These are phyloP conservation scores for Cyclophora punctaria DNA, from an alignment of 2,888 invertebrate genomes.

Conservation along the genomic window DNA sequence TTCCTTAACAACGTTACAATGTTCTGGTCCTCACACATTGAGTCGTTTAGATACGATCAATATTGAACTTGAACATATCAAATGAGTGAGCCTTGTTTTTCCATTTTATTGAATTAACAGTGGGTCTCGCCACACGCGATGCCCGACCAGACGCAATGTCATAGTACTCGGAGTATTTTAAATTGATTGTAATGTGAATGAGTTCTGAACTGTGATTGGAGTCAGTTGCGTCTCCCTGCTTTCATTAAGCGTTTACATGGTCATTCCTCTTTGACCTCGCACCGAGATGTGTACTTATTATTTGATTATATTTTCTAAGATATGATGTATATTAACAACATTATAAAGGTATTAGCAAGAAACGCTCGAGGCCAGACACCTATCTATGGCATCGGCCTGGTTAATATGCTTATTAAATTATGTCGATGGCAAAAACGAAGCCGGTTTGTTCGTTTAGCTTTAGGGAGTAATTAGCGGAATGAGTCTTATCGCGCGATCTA, in stretches of 20 bases:
- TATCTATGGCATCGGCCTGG: conserved; percentile 66
- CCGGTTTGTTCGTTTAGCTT: conserved; percentile 60
- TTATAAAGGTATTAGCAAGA: conserved; percentile 58
- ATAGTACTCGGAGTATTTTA: conserved; percentile 52
- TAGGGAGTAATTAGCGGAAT: conserved; percentile 74
- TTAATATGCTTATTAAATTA: conserved; percentile 74
- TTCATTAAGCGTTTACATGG: conserved; percentile 61
- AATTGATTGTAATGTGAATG: conserved; percentile 70
- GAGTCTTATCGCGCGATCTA: conserved; percentile 65
- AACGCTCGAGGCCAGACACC: conserved; percentile 50
- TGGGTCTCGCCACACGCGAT: conserved; percentile 57
- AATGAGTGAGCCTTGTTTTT: conserved; percentile 36
- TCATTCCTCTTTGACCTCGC: conserved; percentile 71
- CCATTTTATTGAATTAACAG: conserved; percentile 55
- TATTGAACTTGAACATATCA: conserved; percentile 39
- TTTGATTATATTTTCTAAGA: conserved; percentile 39
- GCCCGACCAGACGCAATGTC: conserved; percentile 54
- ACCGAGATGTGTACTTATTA: conserved; percentile 32
- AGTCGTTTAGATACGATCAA: conserved; percentile 45
- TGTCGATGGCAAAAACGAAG: conserved; percentile 68
- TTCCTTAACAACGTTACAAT: conserved; percentile 23
- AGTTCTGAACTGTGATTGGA: conserved; percentile 62
- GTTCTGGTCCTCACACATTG: conserved; percentile 28
- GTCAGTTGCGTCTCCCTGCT: conserved; percentile 53
- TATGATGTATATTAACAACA: conserved; percentile 39